Conservation (phyloP, 2,888 invertebrate species). For the Psylliodes chrysocephalus region DNA sequence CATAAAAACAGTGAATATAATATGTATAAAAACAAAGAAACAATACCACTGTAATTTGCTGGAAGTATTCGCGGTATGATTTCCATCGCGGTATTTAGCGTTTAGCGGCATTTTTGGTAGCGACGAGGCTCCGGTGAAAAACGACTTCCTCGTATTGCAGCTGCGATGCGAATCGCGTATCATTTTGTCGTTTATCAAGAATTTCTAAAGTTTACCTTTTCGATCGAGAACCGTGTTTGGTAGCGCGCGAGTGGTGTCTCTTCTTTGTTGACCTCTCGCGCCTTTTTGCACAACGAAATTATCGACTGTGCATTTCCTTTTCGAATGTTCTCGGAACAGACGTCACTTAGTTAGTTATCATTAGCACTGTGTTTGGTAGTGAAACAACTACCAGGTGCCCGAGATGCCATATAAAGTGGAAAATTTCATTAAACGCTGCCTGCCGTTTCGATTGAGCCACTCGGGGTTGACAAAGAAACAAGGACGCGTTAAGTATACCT, state of each 20-base stretch:
- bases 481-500: too few species aligned
- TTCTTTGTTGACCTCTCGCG: slow-evolving; percentile 25
- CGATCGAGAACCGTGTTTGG: slow-evolving; percentile 22
- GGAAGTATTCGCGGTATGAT: too few species aligned
- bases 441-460: too few species aligned
- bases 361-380: slow-evolving; percentile 18
- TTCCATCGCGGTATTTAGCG: background rate
- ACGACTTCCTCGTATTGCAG: slow-evolving; percentile 28
- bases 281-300: slow-evolving; percentile 22
- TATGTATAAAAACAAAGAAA: too few species aligned
- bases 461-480: too few species aligned
- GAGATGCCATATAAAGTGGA: background rate
- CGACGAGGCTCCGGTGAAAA: slow-evolving; percentile 22
- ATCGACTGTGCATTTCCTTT: slow-evolving; percentile 12
- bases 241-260: slow-evolving; percentile 16
- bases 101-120: slow-evolving; percentile 21
- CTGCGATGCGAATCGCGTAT: slow-evolving; percentile 2
- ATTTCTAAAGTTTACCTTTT: slow-evolving; percentile 31
- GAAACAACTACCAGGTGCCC: slow-evolving; percentile 19
- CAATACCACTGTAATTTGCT: too few species aligned
- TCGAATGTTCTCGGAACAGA: slow-evolving; percentile 17
- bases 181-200: background rate
- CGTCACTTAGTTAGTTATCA: background rate
- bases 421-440: background rate
- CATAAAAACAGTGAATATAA: too few species aligned